Conservation (phyloP, 37 sponge, comb jelly and placozoan genomes). For the Agelas oroides region DNA sequence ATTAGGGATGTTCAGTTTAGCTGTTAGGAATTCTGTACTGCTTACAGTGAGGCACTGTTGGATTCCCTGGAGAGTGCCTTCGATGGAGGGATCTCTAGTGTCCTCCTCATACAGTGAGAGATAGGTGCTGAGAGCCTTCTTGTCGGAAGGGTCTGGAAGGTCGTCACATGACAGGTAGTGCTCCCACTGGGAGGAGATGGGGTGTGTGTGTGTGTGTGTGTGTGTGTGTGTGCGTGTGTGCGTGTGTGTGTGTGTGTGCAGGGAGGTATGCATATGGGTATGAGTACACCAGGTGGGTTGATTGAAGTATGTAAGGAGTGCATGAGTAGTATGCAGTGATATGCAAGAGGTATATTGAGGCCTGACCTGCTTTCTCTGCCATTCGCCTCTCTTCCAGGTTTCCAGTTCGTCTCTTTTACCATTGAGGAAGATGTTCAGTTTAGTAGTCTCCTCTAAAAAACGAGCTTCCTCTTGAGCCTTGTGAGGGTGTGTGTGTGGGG, state of each 20-base stretch:
- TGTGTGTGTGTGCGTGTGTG: slow-evolving; percentile 12
- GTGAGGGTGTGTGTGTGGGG: neutral
- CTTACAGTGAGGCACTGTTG: slow-evolving; percentile 35
- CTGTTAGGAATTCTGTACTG: neutral
- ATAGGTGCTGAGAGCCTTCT: slow-evolving; percentile 79
- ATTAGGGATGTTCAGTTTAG: no score
- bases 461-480: slow-evolving; percentile 60
- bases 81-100: neutral
- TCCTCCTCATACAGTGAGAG: slow-evolving; percentile 51
- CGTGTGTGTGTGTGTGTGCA: neutral
- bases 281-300: no score
- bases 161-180: slow-evolving; percentile 70
- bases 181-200: slow-evolving; percentile 63
- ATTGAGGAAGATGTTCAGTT: neutral
- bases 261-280: neutral
- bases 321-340: no score
- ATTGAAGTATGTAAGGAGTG: no score
- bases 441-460: slow-evolving; percentile 44
- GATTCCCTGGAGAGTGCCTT: slow-evolving; percentile 14
- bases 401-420: slow-evolving; percentile 11
- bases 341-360: no score
- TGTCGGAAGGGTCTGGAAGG: slow-evolving; percentile 65
- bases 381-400: slow-evolving; percentile 55
- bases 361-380: slow-evolving; percentile 47
- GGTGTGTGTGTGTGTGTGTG: neutral